Base-by-base conservation (phyloP, 1,140 invertebrate species). In the Ladona fulva region DNA sequence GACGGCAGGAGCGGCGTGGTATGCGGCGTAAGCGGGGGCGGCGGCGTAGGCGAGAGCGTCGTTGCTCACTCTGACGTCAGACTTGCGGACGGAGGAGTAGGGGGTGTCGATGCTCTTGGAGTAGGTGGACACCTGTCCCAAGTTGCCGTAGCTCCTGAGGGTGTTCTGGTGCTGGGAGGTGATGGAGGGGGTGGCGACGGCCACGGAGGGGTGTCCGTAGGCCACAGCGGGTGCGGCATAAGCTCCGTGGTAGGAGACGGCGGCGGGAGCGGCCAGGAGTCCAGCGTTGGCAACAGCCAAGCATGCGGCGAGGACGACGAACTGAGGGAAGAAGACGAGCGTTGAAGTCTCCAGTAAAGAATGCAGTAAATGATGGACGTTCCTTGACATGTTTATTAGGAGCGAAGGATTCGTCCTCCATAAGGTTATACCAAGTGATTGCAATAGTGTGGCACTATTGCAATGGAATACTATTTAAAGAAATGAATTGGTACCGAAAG, bases 71-170 rank as follows among this genome's bases (percentile, higher is more conserved):
- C 90, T 86, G 6, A 90, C 86, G 80, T 91, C 89, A 29, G 88
- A 83, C 81, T 90, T 90, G 81, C 89, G 88, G 42, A 89, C 89
- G 81, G 89, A 91, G 25, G 90, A 91, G 85, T 89, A 92, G 3
- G 91, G 90, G 0, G 90, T 91, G 80, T 90, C 88, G 76, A 92
- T 87, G 74, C 89, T 87, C 80, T 91, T 91, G 0, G 87, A 87
- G 80, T 90, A 89, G 42, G 88, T 89, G 1, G 90, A 89, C 24
- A 91, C 86, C 83, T 89, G 85, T 22, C 88, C 89, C 25, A 91
- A 83, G 82, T 91, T 91, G 77, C 89, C 91, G 0, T 86, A 86
- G 79, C 87, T 89, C 25, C 90, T 84, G 25, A 89, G 82, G 73
- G 89, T 90, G 82, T 92, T 91, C 74, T 88, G 86, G 10, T 88